These are phyloP conservation scores for Hystrix cristata DNA, from an alignment of 2,113 vertebrate genomes.

Conservation along the genomic window DNA sequence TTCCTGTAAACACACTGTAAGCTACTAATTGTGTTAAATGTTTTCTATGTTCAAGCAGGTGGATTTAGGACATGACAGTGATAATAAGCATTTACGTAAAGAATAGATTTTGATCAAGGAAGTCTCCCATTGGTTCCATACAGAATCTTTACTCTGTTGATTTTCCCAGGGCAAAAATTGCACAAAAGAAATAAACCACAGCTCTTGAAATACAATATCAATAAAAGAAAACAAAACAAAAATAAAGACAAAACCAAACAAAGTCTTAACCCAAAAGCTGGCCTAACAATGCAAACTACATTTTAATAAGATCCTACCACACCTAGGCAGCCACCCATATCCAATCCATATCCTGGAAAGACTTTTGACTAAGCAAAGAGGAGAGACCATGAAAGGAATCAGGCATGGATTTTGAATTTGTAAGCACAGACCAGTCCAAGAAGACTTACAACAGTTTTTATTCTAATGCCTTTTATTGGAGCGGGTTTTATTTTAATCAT, in stretches of 20 bases:
- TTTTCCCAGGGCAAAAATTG: constrained; percentile 57
- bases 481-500: constrained; percentile 49
- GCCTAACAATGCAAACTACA: constrained; percentile 57
- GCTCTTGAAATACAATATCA: constrained; percentile 59
- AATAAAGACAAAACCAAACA: constrained; percentile 15
- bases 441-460: constrained; percentile 74
- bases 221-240: background rate
- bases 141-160: constrained; percentile 66
- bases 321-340: constrained; percentile 28
- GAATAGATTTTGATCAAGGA: constrained; percentile 68
- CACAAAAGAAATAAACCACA: constrained; percentile 46
- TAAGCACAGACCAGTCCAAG: constrained; percentile 67
- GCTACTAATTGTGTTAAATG: constrained; percentile 50
- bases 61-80: constrained; percentile 41
- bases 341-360: constrained; percentile 68
- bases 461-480: constrained; percentile 51
- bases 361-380: constrained; percentile 53
- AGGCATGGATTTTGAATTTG: constrained; percentile 68
- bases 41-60: constrained; percentile 68
- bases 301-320: constrained; percentile 51
- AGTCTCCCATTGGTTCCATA: constrained; percentile 37
- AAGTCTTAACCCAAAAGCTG: constrained; percentile 63
- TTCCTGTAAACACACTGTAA: constrained; percentile 48
- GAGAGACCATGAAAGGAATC: constrained; percentile 66
- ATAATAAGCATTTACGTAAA: constrained; percentile 53